phyloP scores from a whole-genome alignment of 92 coral and sea anemone genomes.

The Paragorgia papillata region DNA sequence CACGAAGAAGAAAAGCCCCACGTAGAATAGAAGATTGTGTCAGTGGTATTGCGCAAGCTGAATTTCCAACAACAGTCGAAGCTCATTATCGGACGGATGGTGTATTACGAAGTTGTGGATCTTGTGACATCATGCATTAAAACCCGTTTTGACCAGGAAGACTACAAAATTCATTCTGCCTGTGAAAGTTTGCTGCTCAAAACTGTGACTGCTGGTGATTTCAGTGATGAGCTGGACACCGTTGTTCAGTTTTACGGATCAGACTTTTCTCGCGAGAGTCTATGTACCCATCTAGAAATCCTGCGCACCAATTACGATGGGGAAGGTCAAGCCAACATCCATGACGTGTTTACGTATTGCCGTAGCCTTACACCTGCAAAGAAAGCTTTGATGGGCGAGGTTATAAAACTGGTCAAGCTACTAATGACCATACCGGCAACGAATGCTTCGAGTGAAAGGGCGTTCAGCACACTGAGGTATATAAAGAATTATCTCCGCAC shows the following conservation, averaged over 20 bases:
- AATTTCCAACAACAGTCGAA: not conserved
- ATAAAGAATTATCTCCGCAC: not conserved
- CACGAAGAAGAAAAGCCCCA: too few relatives aligned
- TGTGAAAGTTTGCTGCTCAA: too few relatives aligned
- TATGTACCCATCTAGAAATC: not conserved
- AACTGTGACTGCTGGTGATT: too few relatives aligned
- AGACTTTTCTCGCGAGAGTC: not conserved
- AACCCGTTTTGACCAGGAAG: too few relatives aligned
- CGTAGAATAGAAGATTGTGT: not conserved
- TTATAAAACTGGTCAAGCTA: not conserved
- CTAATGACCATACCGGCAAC: constrained; percentile 3
- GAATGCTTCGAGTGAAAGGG: constrained; percentile 25
- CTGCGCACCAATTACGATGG: not conserved
- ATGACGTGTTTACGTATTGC: constrained; percentile 4
- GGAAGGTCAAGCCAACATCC: too few relatives aligned
- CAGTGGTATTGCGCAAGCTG: not conserved
- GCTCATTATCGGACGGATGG: not conserved
- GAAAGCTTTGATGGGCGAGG: constrained; percentile 12
- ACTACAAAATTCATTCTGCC: too few relatives aligned
- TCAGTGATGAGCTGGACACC: too few relatives aligned
- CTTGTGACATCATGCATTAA: not conserved
- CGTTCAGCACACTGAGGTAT: not conserved
- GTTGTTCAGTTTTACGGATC: too few relatives aligned
- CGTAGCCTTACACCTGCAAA: constrained; percentile 15
- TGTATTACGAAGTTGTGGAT: not conserved